phyloP scores from a whole-genome alignment of 2,888 invertebrate species.

The Spicauda simplicius region DNA sequence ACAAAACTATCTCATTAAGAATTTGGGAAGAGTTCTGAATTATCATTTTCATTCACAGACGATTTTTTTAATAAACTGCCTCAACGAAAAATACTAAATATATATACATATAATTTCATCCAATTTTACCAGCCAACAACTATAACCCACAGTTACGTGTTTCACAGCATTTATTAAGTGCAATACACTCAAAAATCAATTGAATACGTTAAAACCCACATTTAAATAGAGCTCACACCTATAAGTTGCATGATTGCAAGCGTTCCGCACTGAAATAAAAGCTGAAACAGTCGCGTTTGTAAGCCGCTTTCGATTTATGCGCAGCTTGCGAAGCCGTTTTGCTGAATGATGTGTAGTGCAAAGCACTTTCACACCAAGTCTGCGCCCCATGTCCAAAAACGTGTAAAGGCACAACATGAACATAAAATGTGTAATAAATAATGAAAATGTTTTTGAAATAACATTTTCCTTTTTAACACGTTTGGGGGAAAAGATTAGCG shows the following conservation, averaged over 20 bases:
- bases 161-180: constrained; percentile 13
- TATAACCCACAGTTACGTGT: not conserved
- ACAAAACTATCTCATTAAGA: too few species aligned
- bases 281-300: constrained; percentile 60
- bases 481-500: too few species aligned
- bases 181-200: constrained; percentile 23
- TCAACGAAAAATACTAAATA: not conserved
- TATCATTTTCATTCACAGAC: too few species aligned
- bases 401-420: not conserved
- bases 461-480: too few species aligned
- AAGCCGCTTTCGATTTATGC: constrained; percentile 66
- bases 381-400: not conserved
- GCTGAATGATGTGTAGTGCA: constrained; percentile 47
- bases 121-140: not conserved
- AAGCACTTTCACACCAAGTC: constrained; percentile 8
- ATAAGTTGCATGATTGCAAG: constrained; percentile 44
- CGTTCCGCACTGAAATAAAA: constrained; percentile 54
- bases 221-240: constrained; percentile 30
- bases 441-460: too few species aligned
- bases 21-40: too few species aligned
- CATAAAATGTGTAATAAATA: constrained; percentile 28
- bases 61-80: not conserved
- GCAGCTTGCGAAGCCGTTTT: constrained; percentile 51
- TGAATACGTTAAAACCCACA: constrained; percentile 40
- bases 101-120: too few species aligned